A percentile compares a stretch with the other conserved stretches of the same genome.
phyloP scores from a whole-genome alignment of 1,140 invertebrate species.

The Aethina tumida region DNA sequence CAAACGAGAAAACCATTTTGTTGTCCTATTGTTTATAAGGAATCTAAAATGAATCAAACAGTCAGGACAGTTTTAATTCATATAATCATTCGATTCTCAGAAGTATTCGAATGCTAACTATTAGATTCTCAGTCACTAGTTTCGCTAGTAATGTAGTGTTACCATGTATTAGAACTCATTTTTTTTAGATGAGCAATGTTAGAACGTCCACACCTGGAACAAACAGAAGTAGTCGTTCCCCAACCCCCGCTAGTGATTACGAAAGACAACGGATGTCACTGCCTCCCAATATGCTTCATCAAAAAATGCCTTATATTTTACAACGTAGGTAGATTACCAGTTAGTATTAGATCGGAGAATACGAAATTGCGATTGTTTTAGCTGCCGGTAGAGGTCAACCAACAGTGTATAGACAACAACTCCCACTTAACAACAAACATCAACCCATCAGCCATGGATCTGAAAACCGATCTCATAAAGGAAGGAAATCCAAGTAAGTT shows the following conservation, averaged over 20 bases:
- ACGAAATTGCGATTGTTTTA: conserved; percentile 5
- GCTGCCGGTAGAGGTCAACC: conserved; percentile 27
- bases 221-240: conserved; percentile 31
- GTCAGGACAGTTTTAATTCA: too few species aligned
- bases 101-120: too few species aligned
- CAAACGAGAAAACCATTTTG: too few species aligned
- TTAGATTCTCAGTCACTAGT: too few species aligned
- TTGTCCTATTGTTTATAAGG: too few species aligned
- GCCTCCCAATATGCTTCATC: conserved; percentile 25
- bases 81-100: too few species aligned
- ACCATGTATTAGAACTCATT: too few species aligned
- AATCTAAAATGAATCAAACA: too few species aligned
- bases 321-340: conserved; percentile 26
- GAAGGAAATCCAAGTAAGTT: conserved; percentile 23
- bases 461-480: conserved; percentile 19
- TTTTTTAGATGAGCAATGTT: conserved; percentile 28
- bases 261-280: conserved; percentile 29
- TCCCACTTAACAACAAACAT: conserved; percentile 11
- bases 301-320: conserved; percentile 32
- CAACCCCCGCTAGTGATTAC: conserved; percentile 31
- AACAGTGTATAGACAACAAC: conserved; percentile 23
- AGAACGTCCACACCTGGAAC: conserved; percentile 28
- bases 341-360: not conserved
- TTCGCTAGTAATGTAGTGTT: too few species aligned
- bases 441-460: conserved; percentile 9